Base-by-base conservation (phyloP, 1,140 invertebrate species). In the Doryteuthis pealeii region DNA sequence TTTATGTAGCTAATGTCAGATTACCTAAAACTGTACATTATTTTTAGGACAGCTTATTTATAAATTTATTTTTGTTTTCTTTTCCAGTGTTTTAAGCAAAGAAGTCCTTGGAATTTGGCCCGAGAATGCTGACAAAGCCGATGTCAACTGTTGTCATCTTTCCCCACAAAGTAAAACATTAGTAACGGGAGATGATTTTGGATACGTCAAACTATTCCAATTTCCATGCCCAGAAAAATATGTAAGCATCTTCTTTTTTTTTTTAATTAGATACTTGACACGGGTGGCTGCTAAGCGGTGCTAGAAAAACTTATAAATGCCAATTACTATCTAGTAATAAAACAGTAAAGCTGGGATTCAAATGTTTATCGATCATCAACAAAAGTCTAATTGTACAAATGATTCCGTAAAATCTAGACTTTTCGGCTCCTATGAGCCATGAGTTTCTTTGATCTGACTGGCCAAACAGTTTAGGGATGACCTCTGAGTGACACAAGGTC, bases 41-140 rank as follows among this genome's bases (percentile, higher is more conserved):
- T n/a, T n/a, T n/a, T n/a, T n/a, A n/a, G n/a, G n/a, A n/a, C n/a
- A n/a, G n/a, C n/a, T n/a, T n/a, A n/a, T n/a, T n/a, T n/a, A n/a
- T n/a, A n/a, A n/a, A n/a, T n/a, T n/a, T 10, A 73, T 30, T 43
- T 74, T n/a, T 28, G 32, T 40, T 71, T 30, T n/a, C 58, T 62
- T 31, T 78, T 75, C 30, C 76, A 88, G 88, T 81, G 81, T 86
- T 26, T 75, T 87, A 26, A 87, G 88, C 18, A 72, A 80, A 30
- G 87, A 88, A 70, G 86, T 89, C 2, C 70, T 87, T 22, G 88
- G 88, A 43, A 87, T 88, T 69, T 89, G 88, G 88, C 87, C 87
- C 1, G 79, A 81, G 49, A 78, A 84, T 72, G 79, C 85, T 1
- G 70, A 73, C 58, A 84, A 86, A 43, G 84, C 78, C 26, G 86